Base-by-base conservation (phyloP, 1,140 invertebrate genomes). In the Proctacanthus coquilletti region DNA sequence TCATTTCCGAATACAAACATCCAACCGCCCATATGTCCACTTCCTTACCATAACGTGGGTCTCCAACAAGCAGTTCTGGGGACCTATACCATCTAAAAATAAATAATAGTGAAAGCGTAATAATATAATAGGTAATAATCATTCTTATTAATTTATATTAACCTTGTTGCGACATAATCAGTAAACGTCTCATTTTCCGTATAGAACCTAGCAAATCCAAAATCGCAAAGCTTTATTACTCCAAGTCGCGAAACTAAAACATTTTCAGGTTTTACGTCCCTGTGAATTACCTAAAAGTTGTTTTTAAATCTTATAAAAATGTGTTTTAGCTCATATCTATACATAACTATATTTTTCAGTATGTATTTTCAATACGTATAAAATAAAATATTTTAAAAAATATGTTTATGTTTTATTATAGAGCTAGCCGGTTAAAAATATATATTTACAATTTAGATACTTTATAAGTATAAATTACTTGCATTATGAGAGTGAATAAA, bases 221-320 rank as follows among this genome's bases (percentile, higher is more conserved):
- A 85, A 62, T 91, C 85, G 60, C 85, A 89, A 4, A 91, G 62
- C 61, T 92, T 91, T 4, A 91, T 75, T 2, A 89, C 74, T 0
- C 84, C 84, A 21, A 70, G 64, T 36, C 74, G 71, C 17, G 83
- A 86, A 0, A 91, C 77, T 18, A 91, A 61, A 10, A 93, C 75
- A 53, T 93, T 93, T 56, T 91, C 86, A n/a, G 86, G 85, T 53
- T 93, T 93, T 6, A 91, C 72, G 57, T 91, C 87, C 19, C 87
- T 65, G 56, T 93, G 87, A 49, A 93, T 85, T 47, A 89, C 84
- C 83, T 89, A 61, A 36, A 56, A 59, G 39, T 27, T 42, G n/a
- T n/a, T n/a, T n/a, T n/a, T n/a, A n/a, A n/a, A n/a, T n/a, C n/a
- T n/a, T n/a, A n/a, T n/a, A n/a, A 37, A 30, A 8, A 14, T 20